Evolutionary conservation across 2,888 invertebrate species (phyloP).

Genomic region (Drepanosiphum platanoidis): DNA sequence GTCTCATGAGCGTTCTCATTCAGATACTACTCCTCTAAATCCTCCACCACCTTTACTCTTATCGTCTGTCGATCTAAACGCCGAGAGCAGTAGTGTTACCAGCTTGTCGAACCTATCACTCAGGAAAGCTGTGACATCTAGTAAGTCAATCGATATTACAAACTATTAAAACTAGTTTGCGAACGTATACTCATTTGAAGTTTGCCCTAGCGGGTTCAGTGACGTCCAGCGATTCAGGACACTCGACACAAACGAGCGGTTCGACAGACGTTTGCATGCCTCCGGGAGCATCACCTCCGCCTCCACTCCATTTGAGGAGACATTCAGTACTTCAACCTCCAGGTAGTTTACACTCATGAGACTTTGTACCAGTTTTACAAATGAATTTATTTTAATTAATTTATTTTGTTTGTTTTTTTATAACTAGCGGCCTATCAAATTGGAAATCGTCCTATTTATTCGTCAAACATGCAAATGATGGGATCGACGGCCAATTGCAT

Average conservation of each 20-base stretch:
- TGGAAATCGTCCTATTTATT: slow-evolving; percentile 60
- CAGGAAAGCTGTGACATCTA: slow-evolving; percentile 81
- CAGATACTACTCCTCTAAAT: slow-evolving; percentile 83
- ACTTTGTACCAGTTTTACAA: neutral
- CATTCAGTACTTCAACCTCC: slow-evolving; percentile 70
- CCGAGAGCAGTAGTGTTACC: slow-evolving; percentile 95
- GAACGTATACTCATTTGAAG: slow-evolving; percentile 36
- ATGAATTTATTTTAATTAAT: no score
- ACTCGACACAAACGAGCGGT: slow-evolving; percentile 79
- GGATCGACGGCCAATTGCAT: slow-evolving; percentile 52
- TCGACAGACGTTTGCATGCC: slow-evolving; percentile 72
- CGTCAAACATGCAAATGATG: slow-evolving; percentile 48
- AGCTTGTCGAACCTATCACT: slow-evolving; percentile 89
- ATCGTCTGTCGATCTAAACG: slow-evolving; percentile 84
- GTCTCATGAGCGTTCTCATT: slow-evolving; percentile 85
- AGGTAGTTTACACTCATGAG: slow-evolving; percentile 67
- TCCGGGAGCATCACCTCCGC: slow-evolving; percentile 65
- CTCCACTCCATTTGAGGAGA: slow-evolving; percentile 70
- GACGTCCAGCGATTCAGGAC: slow-evolving; percentile 91
- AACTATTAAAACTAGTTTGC: slow-evolving; percentile 3
- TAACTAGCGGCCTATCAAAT: slow-evolving; percentile 46
- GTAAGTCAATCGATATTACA: slow-evolving; percentile 68
- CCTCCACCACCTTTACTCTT: slow-evolving; percentile 72
- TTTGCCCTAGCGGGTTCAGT: slow-evolving; percentile 75
- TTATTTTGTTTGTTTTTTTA: slow-evolving; percentile 17